Evolutionary conservation across 1,140 invertebrate genomes (phyloP).

Genomic region (Gonioctena quinquepunctata): DNA sequence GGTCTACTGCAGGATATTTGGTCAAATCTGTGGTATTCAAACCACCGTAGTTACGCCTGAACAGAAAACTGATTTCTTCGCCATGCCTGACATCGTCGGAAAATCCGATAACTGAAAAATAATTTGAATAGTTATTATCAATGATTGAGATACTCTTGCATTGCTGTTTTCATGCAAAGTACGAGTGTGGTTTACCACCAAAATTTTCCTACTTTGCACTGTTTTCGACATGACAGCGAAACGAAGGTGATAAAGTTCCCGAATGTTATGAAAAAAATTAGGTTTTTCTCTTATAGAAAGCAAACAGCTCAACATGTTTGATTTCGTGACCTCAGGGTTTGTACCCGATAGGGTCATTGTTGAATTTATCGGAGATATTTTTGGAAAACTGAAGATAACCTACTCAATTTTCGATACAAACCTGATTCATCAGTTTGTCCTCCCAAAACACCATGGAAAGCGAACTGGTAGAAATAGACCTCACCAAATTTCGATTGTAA

Average conservation of each 20-base stretch:
- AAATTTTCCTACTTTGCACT: no score
- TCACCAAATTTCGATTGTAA: conserved; percentile 14
- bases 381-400: background rate
- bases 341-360: no score
- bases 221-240: no score
- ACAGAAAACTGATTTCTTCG: conserved; percentile 1
- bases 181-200: no score
- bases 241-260: no score
- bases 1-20: conserved; percentile 20
- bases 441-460: conserved; percentile 20
- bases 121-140: no score
- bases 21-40: conserved; percentile 20
- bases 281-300: no score
- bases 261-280: no score
- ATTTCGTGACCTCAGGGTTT: no score
- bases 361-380: background rate
- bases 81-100: conserved; percentile 11
- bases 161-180: no score
- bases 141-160: no score
- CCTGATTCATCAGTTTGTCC: conserved; percentile 17
- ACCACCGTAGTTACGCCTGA: conserved; percentile 8
- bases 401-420: background rate
- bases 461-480: conserved; percentile 24
- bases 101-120: background rate
- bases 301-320: no score